Evolutionary conservation across 2,797 vertebrate species (phyloP), one percentile per base, ranked within the genome.

Genomic region (Periparus ater): DNA sequence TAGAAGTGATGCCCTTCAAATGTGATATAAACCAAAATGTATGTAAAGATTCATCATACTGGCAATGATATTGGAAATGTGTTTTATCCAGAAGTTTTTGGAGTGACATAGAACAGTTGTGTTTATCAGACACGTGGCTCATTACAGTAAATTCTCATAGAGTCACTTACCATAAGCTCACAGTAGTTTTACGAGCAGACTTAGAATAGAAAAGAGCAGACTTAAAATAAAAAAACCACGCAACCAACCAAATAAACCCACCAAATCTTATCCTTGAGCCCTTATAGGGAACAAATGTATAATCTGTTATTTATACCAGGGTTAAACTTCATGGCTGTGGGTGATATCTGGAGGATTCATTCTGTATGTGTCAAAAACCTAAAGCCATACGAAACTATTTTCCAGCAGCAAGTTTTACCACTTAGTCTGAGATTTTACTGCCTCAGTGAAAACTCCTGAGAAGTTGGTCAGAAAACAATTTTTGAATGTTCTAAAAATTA

Each of bases 171-270:
- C 8, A 14, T 29, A 58, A 66, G 20, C 21, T 54, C 22, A 3
- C 13, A 91, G 4, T 73, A 25, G 57, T 87, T 58, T 76, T 77
- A 38, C 25, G 15, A 8, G 8, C 2, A 74, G 17, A 67, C 7
- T 58, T 60, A 18, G 73, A 68, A 30, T 1, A 75, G 27, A 84
- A 57, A 11, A 63, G 2, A 77, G 8, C 2, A 74, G 17, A 67
- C 7, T 58, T 60, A 18, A 76, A 68, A 30, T 1, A 75, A 63
- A 48, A 48, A 67, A 60, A 14, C 0, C 8, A 45, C n/a, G 0
- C 4, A 53, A 65, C 1, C 3, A 45, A 34, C 3, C 1, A 36
- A 30, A 27, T 11, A 17, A 55, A 5, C 5, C 1, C 1, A 1
- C 1, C 2, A 32, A 48, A 62, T 63, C 8, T 63, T 74, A 29